These are phyloP conservation scores for Merops nubicus DNA, from an alignment of 2,113 vertebrate genomes.

Conservation along the genomic window DNA sequence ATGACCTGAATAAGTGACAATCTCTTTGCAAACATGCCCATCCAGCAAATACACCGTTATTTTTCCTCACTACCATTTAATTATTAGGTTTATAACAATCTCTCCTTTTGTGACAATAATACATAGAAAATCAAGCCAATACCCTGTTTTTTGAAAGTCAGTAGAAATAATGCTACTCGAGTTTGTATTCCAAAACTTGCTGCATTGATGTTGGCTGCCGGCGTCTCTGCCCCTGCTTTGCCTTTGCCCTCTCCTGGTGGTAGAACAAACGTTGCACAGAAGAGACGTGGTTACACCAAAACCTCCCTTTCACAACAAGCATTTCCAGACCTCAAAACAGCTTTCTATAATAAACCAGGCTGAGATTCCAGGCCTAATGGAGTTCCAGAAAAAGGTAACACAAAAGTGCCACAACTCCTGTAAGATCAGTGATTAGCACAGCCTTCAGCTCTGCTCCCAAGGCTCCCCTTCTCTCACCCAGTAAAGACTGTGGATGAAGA, in stretches of 20 bases:
- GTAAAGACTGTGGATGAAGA: background rate
- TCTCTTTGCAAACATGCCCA: background rate
- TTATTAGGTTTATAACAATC: background rate
- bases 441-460: too few species aligned
- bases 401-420: accelerated
- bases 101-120: background rate
- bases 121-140: background rate
- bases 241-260: background rate
- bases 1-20: background rate
- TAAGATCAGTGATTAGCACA: background rate
- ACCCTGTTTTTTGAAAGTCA: background rate
- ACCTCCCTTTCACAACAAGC: background rate
- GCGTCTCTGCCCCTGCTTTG: background rate
- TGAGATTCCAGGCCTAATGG: background rate
- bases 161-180: background rate
- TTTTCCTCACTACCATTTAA: background rate
- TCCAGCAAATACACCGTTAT: background rate
- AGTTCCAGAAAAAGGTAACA: background rate
- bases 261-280: background rate
- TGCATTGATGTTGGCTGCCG: background rate
- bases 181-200: background rate
- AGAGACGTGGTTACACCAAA: background rate
- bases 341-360: background rate
- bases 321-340: background rate
- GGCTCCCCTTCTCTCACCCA: background rate